phyloP scores from a whole-genome alignment of 2,113 vertebrate species.

The Myanophis thanlyinensis region DNA sequence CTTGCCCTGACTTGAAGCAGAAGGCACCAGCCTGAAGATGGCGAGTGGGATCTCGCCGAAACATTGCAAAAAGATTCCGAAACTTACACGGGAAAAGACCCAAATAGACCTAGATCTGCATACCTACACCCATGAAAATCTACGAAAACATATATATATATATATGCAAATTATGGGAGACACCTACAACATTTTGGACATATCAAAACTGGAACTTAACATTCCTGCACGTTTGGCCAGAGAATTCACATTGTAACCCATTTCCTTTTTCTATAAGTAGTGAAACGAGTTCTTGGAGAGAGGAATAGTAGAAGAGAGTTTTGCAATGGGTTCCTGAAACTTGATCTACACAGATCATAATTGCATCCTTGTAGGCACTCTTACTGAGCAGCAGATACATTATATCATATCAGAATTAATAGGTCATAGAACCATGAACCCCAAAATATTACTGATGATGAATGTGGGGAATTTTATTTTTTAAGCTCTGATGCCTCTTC shows the following conservation, averaged over 20 bases:
- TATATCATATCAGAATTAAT: background rate
- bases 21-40: no score
- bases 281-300: background rate
- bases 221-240: background rate
- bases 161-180: no score
- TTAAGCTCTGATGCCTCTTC: background rate
- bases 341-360: background rate
- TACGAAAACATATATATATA: no score
- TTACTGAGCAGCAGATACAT: background rate
- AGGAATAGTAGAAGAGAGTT: background rate
- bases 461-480: background rate
- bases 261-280: background rate
- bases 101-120: no score
- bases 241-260: background rate
- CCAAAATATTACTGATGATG: background rate
- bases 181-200: background rate
- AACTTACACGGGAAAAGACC: no score
- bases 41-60: no score
- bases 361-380: background rate
- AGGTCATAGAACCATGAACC: background rate
- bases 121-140: no score
- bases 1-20: no score
- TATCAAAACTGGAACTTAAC: background rate
- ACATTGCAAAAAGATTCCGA: no score
- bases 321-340: background rate